These are phyloP conservation scores for Sturmia bella DNA, from an alignment of 2,888 invertebrate genomes.

Conservation along the genomic window DNA sequence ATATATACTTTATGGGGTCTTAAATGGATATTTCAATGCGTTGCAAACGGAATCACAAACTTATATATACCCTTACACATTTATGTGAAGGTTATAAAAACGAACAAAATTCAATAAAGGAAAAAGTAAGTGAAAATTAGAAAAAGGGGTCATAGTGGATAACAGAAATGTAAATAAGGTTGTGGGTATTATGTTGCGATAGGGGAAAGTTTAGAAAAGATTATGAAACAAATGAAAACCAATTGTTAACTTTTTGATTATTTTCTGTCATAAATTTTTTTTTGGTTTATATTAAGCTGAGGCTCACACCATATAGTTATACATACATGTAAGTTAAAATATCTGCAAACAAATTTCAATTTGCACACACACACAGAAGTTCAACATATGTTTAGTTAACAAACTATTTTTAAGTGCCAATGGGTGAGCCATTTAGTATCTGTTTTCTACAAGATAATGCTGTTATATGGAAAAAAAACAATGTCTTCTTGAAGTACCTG, in stretches of 20 bases:
- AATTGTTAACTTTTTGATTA: constrained; percentile 45
- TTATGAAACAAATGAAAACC: not conserved
- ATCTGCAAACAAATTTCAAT: constrained; percentile 54
- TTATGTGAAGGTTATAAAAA: not conserved
- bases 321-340: constrained; percentile 35
- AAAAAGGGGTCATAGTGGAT: not conserved
- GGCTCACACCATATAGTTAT: no score
- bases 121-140: constrained; percentile 2
- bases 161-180: constrained; percentile 1
- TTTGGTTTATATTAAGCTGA: constrained; percentile 3
- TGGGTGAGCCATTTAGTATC: no score
- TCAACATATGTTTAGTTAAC: constrained; percentile 46
- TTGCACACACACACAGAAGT: constrained; percentile 10
- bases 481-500: no score
- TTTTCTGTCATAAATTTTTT: constrained; percentile 29
- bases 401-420: constrained; percentile 36
- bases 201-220: not conserved
- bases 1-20: no score
- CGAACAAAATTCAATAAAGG: not conserved
- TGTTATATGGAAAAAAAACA: no score
- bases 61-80: no score
- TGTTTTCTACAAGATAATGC: no score
- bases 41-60: no score
- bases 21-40: no score
- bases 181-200: not conserved